Percentiles rank a stretch among this genome's conserved stretches.
phyloP scores from a whole-genome alignment of 2,113 vertebrate genomes.

The Pedionomus torquatus region DNA sequence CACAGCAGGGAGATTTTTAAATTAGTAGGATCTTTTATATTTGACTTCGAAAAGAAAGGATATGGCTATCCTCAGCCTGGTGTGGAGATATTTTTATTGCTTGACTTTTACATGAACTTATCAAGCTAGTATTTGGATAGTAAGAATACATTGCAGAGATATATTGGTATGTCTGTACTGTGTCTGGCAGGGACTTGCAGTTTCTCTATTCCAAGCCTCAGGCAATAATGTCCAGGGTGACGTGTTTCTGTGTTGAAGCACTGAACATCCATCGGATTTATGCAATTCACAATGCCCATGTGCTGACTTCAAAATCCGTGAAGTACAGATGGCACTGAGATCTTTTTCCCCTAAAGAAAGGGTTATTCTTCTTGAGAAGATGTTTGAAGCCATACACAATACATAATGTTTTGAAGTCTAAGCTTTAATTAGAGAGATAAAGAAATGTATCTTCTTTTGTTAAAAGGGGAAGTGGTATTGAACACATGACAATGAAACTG shows the following conservation, averaged over 20 bases:
- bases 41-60: constrained; percentile 37
- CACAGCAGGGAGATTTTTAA: constrained; percentile 49
- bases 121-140: constrained; percentile 38
- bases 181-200: constrained; percentile 38
- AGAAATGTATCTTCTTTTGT: constrained; percentile 67
- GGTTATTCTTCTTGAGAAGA: constrained; percentile 47
- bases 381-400: constrained; percentile 26
- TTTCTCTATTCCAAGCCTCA: constrained; percentile 38
- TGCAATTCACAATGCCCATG: constrained; percentile 42
- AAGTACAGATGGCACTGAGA: neutral
- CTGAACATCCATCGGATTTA: neutral
- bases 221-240: constrained; percentile 36
- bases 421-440: constrained; percentile 75
- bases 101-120: constrained; percentile 60
- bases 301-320: constrained; percentile 60
- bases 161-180: neutral
- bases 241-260: neutral
- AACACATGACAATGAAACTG: constrained; percentile 62
- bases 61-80: constrained; percentile 44
- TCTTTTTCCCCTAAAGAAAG: constrained; percentile 32
- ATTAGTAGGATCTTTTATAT: constrained; percentile 63
- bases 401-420: constrained; percentile 51
- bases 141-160: constrained; percentile 56
- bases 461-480: constrained; percentile 56
- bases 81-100: constrained; percentile 45